Percentiles rank a stretch among this genome's conserved stretches.
Evolutionary conservation across 2,113 vertebrate species (phyloP).

Genomic region (Oncorhynchus tshawytscha): DNA sequence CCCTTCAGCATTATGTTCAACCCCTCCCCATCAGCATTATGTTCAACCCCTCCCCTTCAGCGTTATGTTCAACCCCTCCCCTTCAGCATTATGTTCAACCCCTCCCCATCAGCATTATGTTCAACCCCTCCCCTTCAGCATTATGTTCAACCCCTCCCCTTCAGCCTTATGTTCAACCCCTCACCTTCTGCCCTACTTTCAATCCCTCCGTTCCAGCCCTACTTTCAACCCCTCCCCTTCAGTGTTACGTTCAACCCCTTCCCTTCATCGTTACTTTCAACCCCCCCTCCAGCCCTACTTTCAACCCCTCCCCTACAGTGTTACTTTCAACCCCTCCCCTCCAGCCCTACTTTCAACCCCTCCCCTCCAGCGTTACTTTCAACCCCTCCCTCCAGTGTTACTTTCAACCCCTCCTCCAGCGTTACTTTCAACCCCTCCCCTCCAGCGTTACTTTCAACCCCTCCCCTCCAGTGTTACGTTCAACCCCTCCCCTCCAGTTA

Average conservation of each 20-base stretch:
- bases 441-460: rapidly evolving
- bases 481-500: background rate
- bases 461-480: rapidly evolving
- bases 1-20: conserved; percentile 43
- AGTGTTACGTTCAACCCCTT: conserved; percentile 53
- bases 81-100: background rate
- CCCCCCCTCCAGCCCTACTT: too few relatives aligned
- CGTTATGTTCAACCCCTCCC: background rate
- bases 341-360: background rate
- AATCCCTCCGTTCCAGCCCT: conserved; percentile 11
- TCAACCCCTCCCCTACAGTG: too few relatives aligned
- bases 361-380: conserved; percentile 3
- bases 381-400: too few relatives aligned
- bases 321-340: too few relatives aligned
- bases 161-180: too few relatives aligned
- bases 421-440: conserved; percentile 49
- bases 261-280: too few relatives aligned
- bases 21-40: conserved; percentile 13
- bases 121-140: too few relatives aligned
- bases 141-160: too few relatives aligned
- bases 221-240: conserved; percentile 3
- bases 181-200: conserved; percentile 26
- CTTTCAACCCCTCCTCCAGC: conserved; percentile 45
- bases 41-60: background rate
- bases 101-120: background rate